Percentiles rank a stretch among this genome's conserved stretches.
Conservation (phyloP, 1,140 invertebrate genomes). For the Aradophagus sp. region DNA sequence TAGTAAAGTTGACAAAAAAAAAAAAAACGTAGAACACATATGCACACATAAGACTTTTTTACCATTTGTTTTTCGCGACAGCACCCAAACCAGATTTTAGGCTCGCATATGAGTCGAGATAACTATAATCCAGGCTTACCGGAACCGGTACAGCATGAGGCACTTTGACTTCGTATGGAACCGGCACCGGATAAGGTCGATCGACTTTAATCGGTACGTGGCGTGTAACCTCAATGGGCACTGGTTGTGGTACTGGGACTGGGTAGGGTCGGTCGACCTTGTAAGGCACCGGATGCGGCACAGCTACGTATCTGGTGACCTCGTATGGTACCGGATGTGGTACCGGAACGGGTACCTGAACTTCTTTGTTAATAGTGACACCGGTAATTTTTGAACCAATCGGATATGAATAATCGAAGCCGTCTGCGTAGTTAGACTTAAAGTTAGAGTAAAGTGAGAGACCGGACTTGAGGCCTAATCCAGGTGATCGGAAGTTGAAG, state of each 20-base stretch:
- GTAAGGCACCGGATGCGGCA: conserved; percentile 55
- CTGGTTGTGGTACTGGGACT: conserved; percentile 58
- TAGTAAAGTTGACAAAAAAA: no score
- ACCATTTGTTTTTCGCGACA: conserved; percentile 20
- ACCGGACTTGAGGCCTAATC: conserved; percentile 28
- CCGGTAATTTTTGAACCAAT: conserved; percentile 20
- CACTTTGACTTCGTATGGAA: conserved; percentile 53
- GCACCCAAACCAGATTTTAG: neutral
- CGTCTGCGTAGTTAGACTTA: conserved; percentile 22
- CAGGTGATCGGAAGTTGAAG: conserved; percentile 12
- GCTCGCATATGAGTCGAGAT: conserved; percentile 4
- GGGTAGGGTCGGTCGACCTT: conserved; percentile 61
- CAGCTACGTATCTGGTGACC: conserved; percentile 55
- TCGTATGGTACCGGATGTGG: conserved; percentile 59
- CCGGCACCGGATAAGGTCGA: conserved; percentile 59
- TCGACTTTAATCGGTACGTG: conserved; percentile 60
- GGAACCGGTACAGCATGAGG: conserved; percentile 54
- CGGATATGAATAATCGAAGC: conserved; percentile 31
- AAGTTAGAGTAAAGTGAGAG: conserved; percentile 18
- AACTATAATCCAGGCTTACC: conserved; percentile 12
- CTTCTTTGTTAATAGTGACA: conserved; percentile 48
- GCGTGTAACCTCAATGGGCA: conserved; percentile 56
- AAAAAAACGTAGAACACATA: no score
- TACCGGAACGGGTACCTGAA: conserved; percentile 57
- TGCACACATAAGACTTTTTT: no score